These are phyloP conservation scores for Macrosoma leucophasiata DNA, from an alignment of 2,888 invertebrate species.

Conservation along the genomic window DNA sequence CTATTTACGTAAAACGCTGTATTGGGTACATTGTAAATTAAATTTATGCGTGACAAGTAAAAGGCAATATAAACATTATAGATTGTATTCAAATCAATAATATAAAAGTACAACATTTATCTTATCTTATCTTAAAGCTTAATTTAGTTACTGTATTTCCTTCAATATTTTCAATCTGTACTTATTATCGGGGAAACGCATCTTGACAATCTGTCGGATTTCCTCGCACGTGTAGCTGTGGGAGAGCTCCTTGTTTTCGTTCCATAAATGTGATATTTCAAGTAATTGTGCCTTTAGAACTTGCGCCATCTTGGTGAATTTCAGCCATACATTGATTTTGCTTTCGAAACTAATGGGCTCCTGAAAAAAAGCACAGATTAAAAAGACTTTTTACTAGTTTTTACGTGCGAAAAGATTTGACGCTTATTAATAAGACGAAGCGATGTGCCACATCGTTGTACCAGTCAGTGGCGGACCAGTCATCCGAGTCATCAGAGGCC, in stretches of 20 bases:
- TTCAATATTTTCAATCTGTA: slow-evolving; percentile 60
- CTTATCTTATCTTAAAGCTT: slow-evolving; percentile 3
- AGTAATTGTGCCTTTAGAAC: slow-evolving; percentile 55
- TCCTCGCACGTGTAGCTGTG: slow-evolving; percentile 57
- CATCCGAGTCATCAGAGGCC: no score
- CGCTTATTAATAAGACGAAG: no score
- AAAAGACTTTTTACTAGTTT: no score
- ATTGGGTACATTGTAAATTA: no score
- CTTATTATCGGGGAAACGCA: slow-evolving; percentile 61
- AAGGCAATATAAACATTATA: no score
- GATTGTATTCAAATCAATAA: no score
- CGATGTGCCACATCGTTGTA: no score
- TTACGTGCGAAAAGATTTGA: no score
- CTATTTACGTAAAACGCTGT: no score
- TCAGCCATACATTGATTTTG: slow-evolving; percentile 51
- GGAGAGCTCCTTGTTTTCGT: slow-evolving; percentile 33
- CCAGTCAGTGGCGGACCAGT: no score
- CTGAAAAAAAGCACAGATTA: slow-evolving; percentile 32
- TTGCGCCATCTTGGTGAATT: slow-evolving; percentile 50
- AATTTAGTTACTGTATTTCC: slow-evolving; percentile 54
- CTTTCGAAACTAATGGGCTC: slow-evolving; percentile 45
- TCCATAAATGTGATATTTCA: slow-evolving; percentile 57
- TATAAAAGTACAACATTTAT: no score
- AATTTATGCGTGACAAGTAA: no score
- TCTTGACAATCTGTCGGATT: slow-evolving; percentile 58